Evolutionary conservation across 2,888 invertebrate genomes (phyloP).

Genomic region (Blera fallax): DNA sequence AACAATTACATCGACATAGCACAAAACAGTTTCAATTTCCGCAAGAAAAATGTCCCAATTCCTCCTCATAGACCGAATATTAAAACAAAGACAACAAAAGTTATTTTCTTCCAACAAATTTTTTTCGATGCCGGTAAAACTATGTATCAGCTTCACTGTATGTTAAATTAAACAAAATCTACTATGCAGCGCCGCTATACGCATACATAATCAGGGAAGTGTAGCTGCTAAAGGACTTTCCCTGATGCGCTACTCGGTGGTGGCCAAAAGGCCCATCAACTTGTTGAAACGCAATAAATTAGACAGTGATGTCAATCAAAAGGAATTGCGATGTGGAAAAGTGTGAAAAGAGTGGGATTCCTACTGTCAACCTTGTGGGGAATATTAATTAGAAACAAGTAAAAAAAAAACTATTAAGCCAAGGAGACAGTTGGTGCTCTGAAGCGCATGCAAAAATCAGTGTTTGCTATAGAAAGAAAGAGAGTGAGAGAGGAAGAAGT

Average conservation of each 20-base stretch:
- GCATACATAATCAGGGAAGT: constrained; percentile 44
- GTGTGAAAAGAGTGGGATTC: constrained; percentile 42
- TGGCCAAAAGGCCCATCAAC: constrained; percentile 49
- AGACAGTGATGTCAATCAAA: constrained; percentile 49
- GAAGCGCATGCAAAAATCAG: constrained; percentile 17
- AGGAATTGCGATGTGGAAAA: constrained; percentile 34
- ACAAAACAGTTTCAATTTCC: too few species aligned
- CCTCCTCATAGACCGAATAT: too few species aligned
- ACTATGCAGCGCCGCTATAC: constrained; percentile 29
- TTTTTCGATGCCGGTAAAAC: too few species aligned
- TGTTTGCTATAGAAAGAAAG: neutral
- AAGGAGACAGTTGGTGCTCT: constrained; percentile 7
- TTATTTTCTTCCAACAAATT: too few species aligned
- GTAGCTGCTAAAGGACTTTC: constrained; percentile 41
- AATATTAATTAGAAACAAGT: constrained; percentile 40
- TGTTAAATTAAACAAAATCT: constrained; percentile 6
- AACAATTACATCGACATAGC: too few species aligned
- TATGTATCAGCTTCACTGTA: too few species aligned
- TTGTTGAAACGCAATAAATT: constrained; percentile 29
- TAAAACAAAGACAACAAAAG: too few species aligned
- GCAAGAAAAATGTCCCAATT: too few species aligned
- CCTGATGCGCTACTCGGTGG: constrained; percentile 10
- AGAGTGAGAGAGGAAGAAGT: constrained; percentile 1
- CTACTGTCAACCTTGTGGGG: constrained; percentile 27
- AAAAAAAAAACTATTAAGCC: neutral